Evolutionary conservation across 2,113 vertebrate species (phyloP).

Genomic region (Passer domesticus): DNA sequence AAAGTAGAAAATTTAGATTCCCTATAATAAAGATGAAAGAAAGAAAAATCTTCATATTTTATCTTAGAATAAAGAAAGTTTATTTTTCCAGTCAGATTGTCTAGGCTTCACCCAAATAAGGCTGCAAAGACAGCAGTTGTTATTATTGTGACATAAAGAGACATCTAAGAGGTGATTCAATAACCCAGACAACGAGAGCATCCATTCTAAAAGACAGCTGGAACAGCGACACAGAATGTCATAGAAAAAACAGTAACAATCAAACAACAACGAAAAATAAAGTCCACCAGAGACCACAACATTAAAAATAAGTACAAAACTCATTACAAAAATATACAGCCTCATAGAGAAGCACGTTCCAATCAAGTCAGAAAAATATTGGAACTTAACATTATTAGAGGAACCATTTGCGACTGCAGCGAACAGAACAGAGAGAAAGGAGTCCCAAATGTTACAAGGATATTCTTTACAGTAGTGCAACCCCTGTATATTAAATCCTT

Average conservation of each 20-base stretch:
- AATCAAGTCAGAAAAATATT: constrained; percentile 84
- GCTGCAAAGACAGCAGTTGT: constrained; percentile 87
- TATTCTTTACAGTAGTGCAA: constrained; percentile 74
- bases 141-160: constrained; percentile 74
- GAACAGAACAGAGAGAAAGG: constrained; percentile 73
- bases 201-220: constrained; percentile 80
- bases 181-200: constrained; percentile 80
- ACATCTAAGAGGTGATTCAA: constrained; percentile 76
- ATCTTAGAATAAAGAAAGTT: constrained; percentile 94
- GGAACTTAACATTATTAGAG: constrained; percentile 81
- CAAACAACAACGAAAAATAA: constrained; percentile 83
- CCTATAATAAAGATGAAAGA: constrained; percentile 85
- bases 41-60: constrained; percentile 87
- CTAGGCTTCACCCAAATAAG: constrained; percentile 90
- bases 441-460: constrained; percentile 75
- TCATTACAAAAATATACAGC: constrained; percentile 96
- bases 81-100: constrained; percentile 96
- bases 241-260: constrained; percentile 86
- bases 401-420: constrained; percentile 77
- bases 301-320: constrained; percentile 90
- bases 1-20: constrained; percentile 90
- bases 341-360: constrained; percentile 90
- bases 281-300: constrained; percentile 82
- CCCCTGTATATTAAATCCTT: constrained; percentile 74
- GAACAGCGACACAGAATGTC: constrained; percentile 81